phyloP scores from a whole-genome alignment of 1,140 invertebrate species.

The Anastrepha ludens region DNA sequence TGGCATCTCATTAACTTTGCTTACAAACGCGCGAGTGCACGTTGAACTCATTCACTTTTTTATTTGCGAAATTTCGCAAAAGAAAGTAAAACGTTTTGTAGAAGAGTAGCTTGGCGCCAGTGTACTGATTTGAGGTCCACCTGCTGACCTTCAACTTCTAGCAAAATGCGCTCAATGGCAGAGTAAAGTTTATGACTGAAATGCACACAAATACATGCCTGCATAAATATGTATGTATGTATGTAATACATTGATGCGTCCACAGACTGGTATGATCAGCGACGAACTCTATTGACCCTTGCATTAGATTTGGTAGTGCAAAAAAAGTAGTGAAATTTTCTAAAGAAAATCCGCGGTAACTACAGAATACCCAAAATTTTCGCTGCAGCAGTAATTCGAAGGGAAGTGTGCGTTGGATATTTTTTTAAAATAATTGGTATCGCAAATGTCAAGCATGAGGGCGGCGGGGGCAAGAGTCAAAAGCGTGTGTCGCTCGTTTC shows the following conservation, averaged over 20 bases:
- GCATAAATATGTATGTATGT: too few relatives aligned
- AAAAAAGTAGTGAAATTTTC: neutral
- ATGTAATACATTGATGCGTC: neutral
- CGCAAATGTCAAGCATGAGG: slow-evolving; percentile 25
- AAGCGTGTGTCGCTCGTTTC: slow-evolving; percentile 14
- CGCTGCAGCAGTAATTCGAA: neutral
- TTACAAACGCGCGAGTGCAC: neutral
- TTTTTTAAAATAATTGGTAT: neutral
- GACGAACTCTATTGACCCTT: neutral
- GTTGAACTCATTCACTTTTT: neutral
- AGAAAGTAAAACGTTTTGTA: neutral
- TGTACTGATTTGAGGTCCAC: neutral
- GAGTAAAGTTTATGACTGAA: neutral
- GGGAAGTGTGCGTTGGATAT: neutral
- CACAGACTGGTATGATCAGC: neutral
- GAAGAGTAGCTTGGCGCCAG: neutral
- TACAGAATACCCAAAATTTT: neutral
- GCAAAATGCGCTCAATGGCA: neutral
- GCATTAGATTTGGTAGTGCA: too few relatives aligned
- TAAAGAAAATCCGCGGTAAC: neutral
- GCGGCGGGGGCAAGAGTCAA: slow-evolving; percentile 21
- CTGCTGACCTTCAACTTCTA: slow-evolving; percentile 5
- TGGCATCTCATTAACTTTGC: neutral
- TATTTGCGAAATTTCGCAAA: neutral
- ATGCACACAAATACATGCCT: too few relatives aligned